phyloP scores from a whole-genome alignment of 1,140 invertebrate genomes.

The Colletes gigas region DNA sequence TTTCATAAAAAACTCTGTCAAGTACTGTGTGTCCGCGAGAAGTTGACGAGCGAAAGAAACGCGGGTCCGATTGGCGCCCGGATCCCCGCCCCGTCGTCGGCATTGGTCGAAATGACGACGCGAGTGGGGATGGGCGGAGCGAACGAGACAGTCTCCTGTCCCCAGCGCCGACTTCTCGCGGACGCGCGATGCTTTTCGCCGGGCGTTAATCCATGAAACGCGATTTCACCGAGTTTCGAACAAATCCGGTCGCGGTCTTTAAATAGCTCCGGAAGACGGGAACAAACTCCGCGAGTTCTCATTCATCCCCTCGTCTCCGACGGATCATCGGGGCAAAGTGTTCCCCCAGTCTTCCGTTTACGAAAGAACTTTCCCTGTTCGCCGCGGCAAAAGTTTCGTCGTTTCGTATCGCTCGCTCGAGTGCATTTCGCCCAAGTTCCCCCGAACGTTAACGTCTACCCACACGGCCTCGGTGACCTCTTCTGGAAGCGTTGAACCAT shows the following conservation, averaged over 20 bases:
- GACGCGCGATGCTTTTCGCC: background rate
- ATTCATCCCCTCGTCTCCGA: background rate
- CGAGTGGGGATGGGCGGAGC: too few relatives aligned
- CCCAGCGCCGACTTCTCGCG: background rate
- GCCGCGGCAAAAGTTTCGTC: constrained; percentile 12
- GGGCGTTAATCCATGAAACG: constrained; percentile 1
- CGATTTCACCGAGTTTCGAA: background rate
- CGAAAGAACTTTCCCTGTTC: constrained; percentile 5
- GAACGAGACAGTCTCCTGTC: too few relatives aligned
- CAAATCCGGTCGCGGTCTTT: background rate
- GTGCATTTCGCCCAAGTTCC: constrained; percentile 3
- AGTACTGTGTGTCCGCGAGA: too few relatives aligned
- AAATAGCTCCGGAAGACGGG: constrained; percentile 13
- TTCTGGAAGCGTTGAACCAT: constrained; percentile 16
- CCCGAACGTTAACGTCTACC: background rate
- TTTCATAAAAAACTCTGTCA: too few relatives aligned
- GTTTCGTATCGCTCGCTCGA: background rate
- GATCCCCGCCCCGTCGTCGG: too few relatives aligned
- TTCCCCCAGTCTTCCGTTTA: constrained; percentile 1
- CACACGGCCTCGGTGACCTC: background rate
- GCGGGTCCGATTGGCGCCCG: too few relatives aligned
- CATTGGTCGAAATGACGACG: too few relatives aligned
- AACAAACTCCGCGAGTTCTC: background rate
- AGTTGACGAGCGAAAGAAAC: too few relatives aligned
- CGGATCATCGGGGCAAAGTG: constrained; percentile 3